Evolutionary conservation across 2,113 vertebrate genomes (phyloP).

Genomic region (Bagarius yarrelli): DNA sequence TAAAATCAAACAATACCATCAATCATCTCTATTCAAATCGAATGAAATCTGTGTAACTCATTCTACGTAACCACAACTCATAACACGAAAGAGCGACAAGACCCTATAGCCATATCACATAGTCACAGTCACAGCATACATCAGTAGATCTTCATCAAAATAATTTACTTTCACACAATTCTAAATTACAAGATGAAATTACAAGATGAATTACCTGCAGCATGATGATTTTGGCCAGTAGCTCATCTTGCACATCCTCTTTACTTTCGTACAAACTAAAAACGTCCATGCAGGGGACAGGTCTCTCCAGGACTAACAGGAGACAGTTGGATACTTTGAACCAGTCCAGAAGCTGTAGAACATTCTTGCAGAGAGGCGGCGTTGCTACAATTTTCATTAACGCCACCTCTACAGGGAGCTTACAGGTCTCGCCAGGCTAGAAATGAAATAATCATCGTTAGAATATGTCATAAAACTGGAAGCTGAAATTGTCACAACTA

Average conservation of each 20-base stretch:
- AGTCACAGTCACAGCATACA: too few relatives aligned
- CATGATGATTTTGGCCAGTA: background rate
- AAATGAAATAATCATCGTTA: background rate
- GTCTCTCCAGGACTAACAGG: background rate
- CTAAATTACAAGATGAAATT: background rate
- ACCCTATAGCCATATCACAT: too few relatives aligned
- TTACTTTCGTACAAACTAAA: background rate
- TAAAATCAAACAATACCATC: too few relatives aligned
- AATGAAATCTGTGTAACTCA: too few relatives aligned
- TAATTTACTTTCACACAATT: too few relatives aligned
- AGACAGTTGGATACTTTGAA: background rate
- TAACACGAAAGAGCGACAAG: too few relatives aligned
- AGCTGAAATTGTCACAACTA: too few relatives aligned
- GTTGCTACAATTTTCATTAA: background rate
- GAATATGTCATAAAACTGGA: background rate
- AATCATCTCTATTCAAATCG: too few relatives aligned
- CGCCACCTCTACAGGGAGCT: background rate
- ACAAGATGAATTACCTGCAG: background rate
- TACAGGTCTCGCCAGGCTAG: background rate
- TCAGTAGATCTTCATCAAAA: too few relatives aligned
- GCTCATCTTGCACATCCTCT: background rate
- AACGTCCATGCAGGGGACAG: background rate
- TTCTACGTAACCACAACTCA: too few relatives aligned
- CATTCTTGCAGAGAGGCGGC: background rate
- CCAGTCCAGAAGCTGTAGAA: constrained; percentile 1